Base-by-base conservation (phyloP, 2,888 invertebrate species). In the Hoplodrina blanda region DNA sequence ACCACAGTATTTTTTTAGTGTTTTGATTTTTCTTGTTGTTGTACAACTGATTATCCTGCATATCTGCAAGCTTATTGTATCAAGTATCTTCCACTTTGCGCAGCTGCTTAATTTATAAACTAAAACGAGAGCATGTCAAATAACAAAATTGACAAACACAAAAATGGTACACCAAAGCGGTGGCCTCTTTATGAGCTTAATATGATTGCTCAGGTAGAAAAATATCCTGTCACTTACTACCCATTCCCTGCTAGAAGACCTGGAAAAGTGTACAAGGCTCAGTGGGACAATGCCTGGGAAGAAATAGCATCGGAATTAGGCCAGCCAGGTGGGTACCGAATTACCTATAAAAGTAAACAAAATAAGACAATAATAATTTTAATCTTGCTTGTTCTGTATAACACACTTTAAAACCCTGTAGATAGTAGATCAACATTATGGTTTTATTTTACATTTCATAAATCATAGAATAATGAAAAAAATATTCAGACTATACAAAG, bases 141-240 rank as follows among this genome's bases (percentile, higher is more conserved):
- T n/a, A 13, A 41, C n/a, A 46, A 6, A 1, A 7, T 3, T 44
- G 8, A 10, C n/a, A 41, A 15, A 59, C 5, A 10, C 6, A 13
- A 46, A 4, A n/a, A 25, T 41, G 13, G 41, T 33, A 1, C 5
- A 15, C 2, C 4, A 44, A 73, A 0, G 4, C 11, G 73, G 71
- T 1, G 4, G 4, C n/a, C 20, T 44, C 6, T 17, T 7, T 13
- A 56, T 33, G 46, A n/a, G n/a, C n/a, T 0, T 8, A 37, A 46
- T 37, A 57, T 72, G 66, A 73, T 72, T 30, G 1, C 0, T 57
- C 6, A 73, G 11, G 13, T 73, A 37, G 25, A 57, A 66, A 46
- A 7, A 17, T 4, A 65, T 52, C 50, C 71, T 72, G 0, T 57
- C 25, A 46, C 2, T 52, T 65, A 57, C 46, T 0, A 3, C 13